These are phyloP conservation scores for Malurus leucopterus DNA, from an alignment of 2,797 vertebrate species.

Conservation along the genomic window DNA sequence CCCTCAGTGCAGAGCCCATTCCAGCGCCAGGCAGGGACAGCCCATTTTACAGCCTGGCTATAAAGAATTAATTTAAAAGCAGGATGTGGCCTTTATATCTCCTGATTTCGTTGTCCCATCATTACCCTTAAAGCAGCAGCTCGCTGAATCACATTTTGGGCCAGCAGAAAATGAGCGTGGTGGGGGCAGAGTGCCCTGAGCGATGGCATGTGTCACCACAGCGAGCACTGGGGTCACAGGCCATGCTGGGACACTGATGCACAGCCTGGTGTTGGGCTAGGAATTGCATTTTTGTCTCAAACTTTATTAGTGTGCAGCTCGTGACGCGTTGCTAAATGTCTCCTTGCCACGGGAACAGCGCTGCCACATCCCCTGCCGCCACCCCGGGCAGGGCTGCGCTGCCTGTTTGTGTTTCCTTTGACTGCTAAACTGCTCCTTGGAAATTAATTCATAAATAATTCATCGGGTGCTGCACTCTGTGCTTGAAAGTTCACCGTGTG, in stretches of 20 bases:
- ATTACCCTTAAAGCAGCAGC: constrained; percentile 14
- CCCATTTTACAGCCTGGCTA: background rate
- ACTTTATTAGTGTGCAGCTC: background rate
- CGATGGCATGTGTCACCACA: accelerated
- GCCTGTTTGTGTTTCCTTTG: constrained; percentile 28
- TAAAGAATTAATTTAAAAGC: constrained; percentile 32
- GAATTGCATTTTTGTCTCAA: background rate
- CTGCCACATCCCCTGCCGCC: background rate
- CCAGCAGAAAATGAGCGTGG: background rate
- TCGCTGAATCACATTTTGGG: background rate
- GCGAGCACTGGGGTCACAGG: background rate
- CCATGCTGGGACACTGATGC: background rate
- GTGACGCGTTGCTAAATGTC: background rate
- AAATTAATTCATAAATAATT: constrained; percentile 60
- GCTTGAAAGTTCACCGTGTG: constrained; percentile 38
- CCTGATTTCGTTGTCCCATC: background rate
- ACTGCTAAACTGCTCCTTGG: constrained; percentile 38
- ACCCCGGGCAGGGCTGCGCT: background rate
- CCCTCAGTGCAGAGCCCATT: background rate
- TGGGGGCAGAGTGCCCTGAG: background rate
- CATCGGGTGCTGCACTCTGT: constrained; percentile 12
- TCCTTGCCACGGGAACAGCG: background rate
- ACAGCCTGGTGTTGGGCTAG: background rate
- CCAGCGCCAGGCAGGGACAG: background rate
- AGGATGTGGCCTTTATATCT: background rate